Evolutionary conservation across 2,888 invertebrate genomes (phyloP).

Genomic region (Lasius fuliginosus): DNA sequence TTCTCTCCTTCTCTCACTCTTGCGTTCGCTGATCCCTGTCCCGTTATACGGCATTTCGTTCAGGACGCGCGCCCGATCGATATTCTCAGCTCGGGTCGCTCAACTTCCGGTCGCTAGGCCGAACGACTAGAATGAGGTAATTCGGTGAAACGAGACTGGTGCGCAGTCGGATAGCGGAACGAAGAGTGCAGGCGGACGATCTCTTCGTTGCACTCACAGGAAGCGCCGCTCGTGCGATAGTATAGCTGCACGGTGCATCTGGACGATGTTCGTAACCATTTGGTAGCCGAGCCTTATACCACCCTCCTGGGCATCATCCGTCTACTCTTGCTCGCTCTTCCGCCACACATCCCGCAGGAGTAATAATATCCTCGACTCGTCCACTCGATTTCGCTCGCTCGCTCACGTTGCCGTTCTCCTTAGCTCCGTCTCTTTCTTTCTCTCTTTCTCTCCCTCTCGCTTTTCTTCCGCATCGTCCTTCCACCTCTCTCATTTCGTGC

Average conservation of each 20-base stretch:
- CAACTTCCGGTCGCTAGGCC: constrained; percentile 60
- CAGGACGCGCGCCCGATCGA: constrained; percentile 54
- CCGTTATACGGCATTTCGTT: constrained; percentile 63
- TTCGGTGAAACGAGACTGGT: constrained; percentile 59
- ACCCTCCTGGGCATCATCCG: constrained; percentile 81
- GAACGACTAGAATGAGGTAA: constrained; percentile 65
- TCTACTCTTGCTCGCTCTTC: constrained; percentile 70
- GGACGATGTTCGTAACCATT: constrained; percentile 74
- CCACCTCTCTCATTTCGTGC: background rate
- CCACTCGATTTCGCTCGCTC: constrained; percentile 51
- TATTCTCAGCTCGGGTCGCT: constrained; percentile 62
- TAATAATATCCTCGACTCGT: constrained; percentile 71
- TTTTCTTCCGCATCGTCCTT: constrained; percentile 9
- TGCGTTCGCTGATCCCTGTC: constrained; percentile 13
- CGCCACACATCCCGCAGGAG: constrained; percentile 70
- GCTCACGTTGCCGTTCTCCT: constrained; percentile 49
- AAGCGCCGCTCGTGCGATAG: constrained; percentile 51
- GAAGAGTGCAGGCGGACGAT: background rate
- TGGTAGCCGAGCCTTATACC: constrained; percentile 75
- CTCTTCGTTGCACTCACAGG: constrained; percentile 60
- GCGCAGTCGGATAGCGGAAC: constrained; percentile 17
- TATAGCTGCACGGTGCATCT: constrained; percentile 61
- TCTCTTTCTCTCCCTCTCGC: constrained; percentile 37
- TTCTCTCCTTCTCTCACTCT: constrained; percentile 15
- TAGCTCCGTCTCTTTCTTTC: constrained; percentile 53